These are phyloP conservation scores for Pardosa pseudoannulata DNA, from an alignment of 2,888 invertebrate species.

Conservation along the genomic window DNA sequence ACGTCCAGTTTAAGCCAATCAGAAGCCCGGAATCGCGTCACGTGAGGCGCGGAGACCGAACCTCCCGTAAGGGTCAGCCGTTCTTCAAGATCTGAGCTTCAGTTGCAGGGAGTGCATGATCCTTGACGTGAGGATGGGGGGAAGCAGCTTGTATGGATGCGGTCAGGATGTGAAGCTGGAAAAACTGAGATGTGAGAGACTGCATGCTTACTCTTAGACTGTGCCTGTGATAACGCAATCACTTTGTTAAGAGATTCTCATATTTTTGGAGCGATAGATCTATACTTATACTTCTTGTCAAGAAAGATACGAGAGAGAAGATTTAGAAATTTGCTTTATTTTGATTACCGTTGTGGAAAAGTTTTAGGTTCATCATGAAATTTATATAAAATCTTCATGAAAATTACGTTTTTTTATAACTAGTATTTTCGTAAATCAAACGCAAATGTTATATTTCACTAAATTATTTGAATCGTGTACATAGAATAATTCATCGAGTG, in stretches of 20 bases:
- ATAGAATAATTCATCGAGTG: background rate
- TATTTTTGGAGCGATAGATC: constrained; percentile 1
- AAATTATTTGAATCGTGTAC: background rate
- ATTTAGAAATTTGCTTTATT: background rate
- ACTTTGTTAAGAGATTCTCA: background rate
- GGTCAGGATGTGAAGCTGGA: background rate
- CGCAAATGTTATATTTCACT: background rate
- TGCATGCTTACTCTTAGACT: background rate
- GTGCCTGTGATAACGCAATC: constrained; percentile 12
- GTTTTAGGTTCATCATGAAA: background rate
- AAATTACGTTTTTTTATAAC: background rate
- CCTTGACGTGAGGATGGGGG: background rate
- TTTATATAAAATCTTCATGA: background rate
- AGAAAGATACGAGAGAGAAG: background rate
- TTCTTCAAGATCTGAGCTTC: constrained; percentile 20
- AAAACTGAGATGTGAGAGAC: background rate
- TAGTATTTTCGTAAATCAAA: background rate
- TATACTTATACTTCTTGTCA: background rate
- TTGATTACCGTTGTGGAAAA: background rate
- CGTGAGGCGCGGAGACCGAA: constrained; percentile 42
- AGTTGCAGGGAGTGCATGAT: constrained; percentile 1
- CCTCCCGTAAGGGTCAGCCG: constrained; percentile 25
- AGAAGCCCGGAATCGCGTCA: background rate
- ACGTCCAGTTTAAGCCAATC: constrained; percentile 20
- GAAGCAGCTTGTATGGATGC: background rate